Evolutionary conservation across 2,113 vertebrate genomes (phyloP), one percentile per base, ranked within the genome.

Genomic region (Python bivittatus): DNA sequence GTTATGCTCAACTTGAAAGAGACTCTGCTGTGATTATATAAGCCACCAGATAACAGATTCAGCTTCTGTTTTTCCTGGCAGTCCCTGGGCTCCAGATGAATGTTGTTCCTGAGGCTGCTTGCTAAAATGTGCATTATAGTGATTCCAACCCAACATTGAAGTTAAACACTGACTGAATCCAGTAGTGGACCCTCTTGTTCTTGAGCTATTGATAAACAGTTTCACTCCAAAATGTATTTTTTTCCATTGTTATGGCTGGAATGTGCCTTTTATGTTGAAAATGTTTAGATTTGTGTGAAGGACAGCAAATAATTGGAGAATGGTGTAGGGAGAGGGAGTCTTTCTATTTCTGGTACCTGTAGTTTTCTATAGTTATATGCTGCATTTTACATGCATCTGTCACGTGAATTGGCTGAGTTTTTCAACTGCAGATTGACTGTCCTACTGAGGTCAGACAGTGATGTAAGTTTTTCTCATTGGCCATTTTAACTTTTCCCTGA

Each of bases 111-210:
- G 44, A 9, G 15, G n/a, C 54, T 93, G 29, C n/a, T 94, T 87
- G 85, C 95, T 94, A 94, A 84, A 4, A 0, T 52, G 57, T 85
- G 7, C 68, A 29, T 90, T 93, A 89, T 8, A 90, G 86, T 12
- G 57, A 20, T 64, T 88, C 64, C 53, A 90, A 22, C 53, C 84
- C 56, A 4, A 42, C 84, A 93, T 93, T 94, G 91, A 92, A 86
- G 90, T 94, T 44, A 95, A 93, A 90, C 64, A 52, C 4, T 48
- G 29, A 5, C 61, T 91, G 61, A 95, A 87, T 20, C n/a, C 57
- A 1, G 56, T 12, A 20, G 23, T 12, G 29, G 3, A 72, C 44
- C 42, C 54, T 27, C 88, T 83, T 92, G 23, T 52, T 23, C 68
- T 29, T 52, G 27, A 88, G 56, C 20, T 22, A 6, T 84, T 84